A percentile compares a stretch with the other conserved stretches of the same genome.
Evolutionary conservation across 2,113 vertebrate species (phyloP).

Genomic region (Centropus bengalensis): DNA sequence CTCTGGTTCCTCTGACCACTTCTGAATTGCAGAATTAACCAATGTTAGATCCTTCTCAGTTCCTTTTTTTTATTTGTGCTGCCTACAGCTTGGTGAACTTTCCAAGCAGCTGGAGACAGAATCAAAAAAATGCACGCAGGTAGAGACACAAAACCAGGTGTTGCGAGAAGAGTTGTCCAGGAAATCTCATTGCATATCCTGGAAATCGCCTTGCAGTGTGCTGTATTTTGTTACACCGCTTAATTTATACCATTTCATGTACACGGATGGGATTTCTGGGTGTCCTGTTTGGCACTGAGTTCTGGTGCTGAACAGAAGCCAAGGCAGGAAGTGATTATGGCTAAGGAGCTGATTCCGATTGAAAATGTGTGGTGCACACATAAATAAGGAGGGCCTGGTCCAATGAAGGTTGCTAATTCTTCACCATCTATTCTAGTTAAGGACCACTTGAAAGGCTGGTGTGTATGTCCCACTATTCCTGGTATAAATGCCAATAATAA

Average conservation of each 20-base stretch:
- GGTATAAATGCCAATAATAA: too few species aligned
- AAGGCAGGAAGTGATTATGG: conserved; percentile 43
- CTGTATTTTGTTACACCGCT: not conserved
- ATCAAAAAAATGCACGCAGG: conserved; percentile 68
- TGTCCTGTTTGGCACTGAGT: not conserved
- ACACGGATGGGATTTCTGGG: rapidly evolving
- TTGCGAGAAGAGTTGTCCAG: conserved; percentile 82
- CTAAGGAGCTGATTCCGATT: conserved; percentile 11
- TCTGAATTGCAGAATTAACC: not conserved
- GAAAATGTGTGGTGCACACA: conserved; percentile 23
- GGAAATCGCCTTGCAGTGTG: not conserved
- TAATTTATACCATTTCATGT: not conserved
- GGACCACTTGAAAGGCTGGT: too few species aligned
- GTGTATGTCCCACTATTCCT: too few species aligned
- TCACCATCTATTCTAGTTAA: too few species aligned
- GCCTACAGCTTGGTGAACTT: conserved; percentile 81
- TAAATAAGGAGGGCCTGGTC: too few species aligned
- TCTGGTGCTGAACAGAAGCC: not conserved
- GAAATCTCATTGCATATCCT: too few species aligned
- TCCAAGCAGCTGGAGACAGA: conserved; percentile 80
- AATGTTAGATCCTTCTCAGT: not conserved
- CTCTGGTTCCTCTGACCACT: too few species aligned
- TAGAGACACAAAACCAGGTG: conserved; percentile 80
- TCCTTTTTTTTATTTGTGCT: not conserved
- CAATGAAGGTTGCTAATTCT: too few species aligned